Conservation (phyloP, 2,113 vertebrate genomes). For the Condylura cristata region DNA sequence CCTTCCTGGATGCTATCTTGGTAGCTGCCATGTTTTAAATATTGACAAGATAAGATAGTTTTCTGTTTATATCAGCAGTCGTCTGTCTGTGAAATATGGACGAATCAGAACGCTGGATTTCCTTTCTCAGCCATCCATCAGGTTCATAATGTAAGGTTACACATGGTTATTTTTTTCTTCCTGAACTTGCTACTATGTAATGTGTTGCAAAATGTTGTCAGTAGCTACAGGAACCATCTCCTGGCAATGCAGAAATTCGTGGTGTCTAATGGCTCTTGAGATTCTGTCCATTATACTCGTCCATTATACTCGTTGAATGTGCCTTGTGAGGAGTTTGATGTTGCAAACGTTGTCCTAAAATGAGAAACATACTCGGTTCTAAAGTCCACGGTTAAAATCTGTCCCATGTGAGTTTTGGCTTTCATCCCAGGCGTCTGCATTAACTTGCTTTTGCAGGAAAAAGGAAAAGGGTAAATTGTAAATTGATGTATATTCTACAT, state of each 20-base stretch:
- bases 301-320: conserved; percentile 73
- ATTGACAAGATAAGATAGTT: conserved; percentile 89
- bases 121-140: conserved; percentile 90
- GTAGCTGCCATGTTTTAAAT: conserved; percentile 82
- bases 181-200: conserved; percentile 75
- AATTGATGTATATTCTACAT: conserved; percentile 57
- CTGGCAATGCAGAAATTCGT: conserved; percentile 65
- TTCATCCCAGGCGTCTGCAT: conserved; percentile 72
- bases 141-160: conserved; percentile 91
- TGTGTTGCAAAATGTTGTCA: conserved; percentile 84
- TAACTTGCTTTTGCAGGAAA: conserved; percentile 73
- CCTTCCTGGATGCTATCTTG: conserved; percentile 77
- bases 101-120: conserved; percentile 91
- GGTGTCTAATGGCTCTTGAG: conserved; percentile 68
- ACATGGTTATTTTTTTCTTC: conserved; percentile 81
- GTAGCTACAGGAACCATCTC: conserved; percentile 72
- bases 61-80: conserved; percentile 92
- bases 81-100: conserved; percentile 91
- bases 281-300: no score
- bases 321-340: conserved; percentile 77
- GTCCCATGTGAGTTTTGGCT: conserved; percentile 73
- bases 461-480: conserved; percentile 69
- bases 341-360: conserved; percentile 68
- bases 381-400: conserved; percentile 57
- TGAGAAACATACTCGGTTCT: conserved; percentile 53